Conservation (phyloP, 53 echinoderm and acorn worm genomes). For the Henricia sp. region DNA sequence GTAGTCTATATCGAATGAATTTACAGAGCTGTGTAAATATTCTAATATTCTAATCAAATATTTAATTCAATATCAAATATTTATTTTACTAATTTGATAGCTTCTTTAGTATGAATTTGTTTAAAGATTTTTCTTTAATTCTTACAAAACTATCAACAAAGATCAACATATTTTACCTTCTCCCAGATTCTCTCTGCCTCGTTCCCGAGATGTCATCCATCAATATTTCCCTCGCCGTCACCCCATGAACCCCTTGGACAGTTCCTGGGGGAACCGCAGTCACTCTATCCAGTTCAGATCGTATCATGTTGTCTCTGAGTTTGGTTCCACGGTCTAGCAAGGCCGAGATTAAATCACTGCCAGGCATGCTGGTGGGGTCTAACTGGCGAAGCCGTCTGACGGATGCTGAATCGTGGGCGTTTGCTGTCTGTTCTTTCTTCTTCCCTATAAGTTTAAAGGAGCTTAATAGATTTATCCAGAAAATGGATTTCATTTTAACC, state of each 20-base stretch:
- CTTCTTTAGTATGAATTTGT: too few relatives aligned
- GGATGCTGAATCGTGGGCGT: background rate
- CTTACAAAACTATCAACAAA: too few relatives aligned
- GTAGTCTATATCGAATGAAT: too few relatives aligned
- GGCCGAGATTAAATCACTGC: conserved; percentile 78
- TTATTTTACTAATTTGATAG: too few relatives aligned
- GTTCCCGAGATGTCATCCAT: background rate
- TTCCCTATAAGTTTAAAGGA: background rate
- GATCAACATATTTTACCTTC: background rate
- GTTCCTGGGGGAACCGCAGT: conserved; percentile 7
- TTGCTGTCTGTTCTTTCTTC: background rate
- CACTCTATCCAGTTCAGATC: conserved; percentile 73
- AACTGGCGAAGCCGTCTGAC: background rate
- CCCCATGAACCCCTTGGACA: background rate
- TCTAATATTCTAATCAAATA: too few relatives aligned
- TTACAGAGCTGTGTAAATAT: too few relatives aligned
- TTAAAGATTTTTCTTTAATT: too few relatives aligned
- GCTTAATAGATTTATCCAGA: too few relatives aligned
- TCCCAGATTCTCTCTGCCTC: background rate
- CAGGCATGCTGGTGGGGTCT: conserved; percentile 60
- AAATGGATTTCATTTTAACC: too few relatives aligned
- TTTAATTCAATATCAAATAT: too few relatives aligned
- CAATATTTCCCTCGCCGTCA: background rate
- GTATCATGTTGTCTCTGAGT: conserved; percentile 90
- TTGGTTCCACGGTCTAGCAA: conserved; percentile 84